phyloP scores from a whole-genome alignment of 2,888 invertebrate genomes.

The Chrysotoxum bicinctum region DNA sequence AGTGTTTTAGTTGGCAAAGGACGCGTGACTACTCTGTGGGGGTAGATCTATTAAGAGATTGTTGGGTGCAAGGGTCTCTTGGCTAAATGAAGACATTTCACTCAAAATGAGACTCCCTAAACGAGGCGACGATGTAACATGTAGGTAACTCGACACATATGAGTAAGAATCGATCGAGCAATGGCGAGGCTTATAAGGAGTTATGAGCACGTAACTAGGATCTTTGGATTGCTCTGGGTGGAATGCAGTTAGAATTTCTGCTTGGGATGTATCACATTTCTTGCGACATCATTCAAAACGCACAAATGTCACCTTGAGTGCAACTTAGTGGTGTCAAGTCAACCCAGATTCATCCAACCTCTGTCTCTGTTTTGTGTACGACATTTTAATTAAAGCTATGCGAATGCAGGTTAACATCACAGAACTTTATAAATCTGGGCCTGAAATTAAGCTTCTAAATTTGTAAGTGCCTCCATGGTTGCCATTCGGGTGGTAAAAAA shows the following conservation, averaged over 20 bases:
- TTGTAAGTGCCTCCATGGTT: background rate
- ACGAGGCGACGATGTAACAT: background rate
- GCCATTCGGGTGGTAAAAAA: background rate
- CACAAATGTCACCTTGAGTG: constrained; percentile 12
- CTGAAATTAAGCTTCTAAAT: constrained; percentile 36
- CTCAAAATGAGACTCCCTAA: constrained; percentile 16
- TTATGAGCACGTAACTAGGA: constrained; percentile 15
- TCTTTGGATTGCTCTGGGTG: constrained; percentile 8
- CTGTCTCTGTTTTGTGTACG: constrained; percentile 17
- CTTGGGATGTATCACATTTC: constrained; percentile 53
- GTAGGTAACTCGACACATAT: background rate
- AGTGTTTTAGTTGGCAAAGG: background rate
- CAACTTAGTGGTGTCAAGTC: constrained; percentile 49
- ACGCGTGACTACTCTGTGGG: background rate
- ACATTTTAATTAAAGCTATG: constrained; percentile 65
- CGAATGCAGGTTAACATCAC: background rate
- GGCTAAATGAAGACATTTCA: constrained; percentile 22
- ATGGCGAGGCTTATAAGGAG: background rate
- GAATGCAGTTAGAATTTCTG: constrained; percentile 3
- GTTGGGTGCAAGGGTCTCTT: constrained; percentile 8
- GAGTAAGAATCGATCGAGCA: constrained; percentile 35
- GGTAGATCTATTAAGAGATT: constrained; percentile 27
- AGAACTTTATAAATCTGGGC: constrained; percentile 26
- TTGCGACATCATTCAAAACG: background rate
- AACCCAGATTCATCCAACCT: constrained; percentile 18